A percentile compares a stretch with the other conserved stretches of the same genome.
phyloP scores from a whole-genome alignment of 2,113 vertebrate species.

The Ivindomyrus marchei region DNA sequence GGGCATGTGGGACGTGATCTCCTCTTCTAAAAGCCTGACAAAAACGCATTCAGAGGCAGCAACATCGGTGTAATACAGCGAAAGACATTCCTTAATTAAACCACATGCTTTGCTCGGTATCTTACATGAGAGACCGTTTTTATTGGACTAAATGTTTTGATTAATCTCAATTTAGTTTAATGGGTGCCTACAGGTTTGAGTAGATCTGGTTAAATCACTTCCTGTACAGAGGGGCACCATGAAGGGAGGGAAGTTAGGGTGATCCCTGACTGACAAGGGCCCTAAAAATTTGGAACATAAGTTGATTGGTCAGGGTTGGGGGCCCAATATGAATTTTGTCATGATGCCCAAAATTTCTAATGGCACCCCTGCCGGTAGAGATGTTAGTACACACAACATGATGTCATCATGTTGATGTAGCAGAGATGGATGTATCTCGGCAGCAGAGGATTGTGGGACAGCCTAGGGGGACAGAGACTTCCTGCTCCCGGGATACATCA shows the following conservation, averaged over 20 bases:
- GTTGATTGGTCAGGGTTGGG: background rate
- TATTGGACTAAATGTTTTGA: background rate
- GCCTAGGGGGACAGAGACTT: background rate
- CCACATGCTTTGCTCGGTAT: background rate
- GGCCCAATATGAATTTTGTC: background rate
- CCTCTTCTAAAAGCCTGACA: background rate
- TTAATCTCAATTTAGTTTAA: background rate
- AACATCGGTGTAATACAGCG: background rate
- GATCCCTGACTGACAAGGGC: background rate
- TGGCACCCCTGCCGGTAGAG: background rate
- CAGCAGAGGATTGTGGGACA: background rate
- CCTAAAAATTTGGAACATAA: background rate
- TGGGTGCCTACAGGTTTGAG: background rate
- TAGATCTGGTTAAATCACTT: background rate
- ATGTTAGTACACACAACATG: background rate
- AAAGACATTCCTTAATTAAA: background rate
- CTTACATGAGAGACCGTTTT: background rate
- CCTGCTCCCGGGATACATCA: background rate
- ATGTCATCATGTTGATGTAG: background rate
- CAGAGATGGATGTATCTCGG: background rate
- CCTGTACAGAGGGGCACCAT: background rate
- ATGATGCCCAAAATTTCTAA: background rate
- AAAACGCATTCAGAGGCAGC: background rate
- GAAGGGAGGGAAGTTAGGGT: background rate
- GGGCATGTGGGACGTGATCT: background rate